Percentiles rank a stretch among this genome's conserved stretches.
Evolutionary conservation across 2,797 vertebrate species (phyloP).

Genomic region (Phrynocephalus guinanensis): DNA sequence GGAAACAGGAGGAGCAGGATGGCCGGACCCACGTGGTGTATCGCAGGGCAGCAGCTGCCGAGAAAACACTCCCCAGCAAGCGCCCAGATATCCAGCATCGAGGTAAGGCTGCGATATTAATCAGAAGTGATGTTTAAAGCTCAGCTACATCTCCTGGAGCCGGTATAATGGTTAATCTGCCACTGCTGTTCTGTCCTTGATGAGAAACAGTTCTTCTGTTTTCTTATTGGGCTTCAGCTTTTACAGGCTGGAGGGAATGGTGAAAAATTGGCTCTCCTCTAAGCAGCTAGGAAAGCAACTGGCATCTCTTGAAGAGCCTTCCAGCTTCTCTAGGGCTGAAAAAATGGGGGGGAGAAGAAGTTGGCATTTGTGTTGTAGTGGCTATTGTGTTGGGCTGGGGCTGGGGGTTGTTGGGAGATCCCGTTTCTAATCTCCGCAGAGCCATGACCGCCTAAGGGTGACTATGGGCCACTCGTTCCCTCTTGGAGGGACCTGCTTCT

Average conservation of each 20-base stretch:
- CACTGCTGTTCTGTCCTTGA: conserved; percentile 12
- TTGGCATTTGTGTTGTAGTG: neutral
- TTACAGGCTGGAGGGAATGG: neutral
- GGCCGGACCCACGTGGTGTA: conserved; percentile 94
- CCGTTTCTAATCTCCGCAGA: no score
- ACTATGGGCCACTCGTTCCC: neutral
- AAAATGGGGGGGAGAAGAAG: neutral
- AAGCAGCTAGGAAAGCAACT: neutral
- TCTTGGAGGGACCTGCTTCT: no score
- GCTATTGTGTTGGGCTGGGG: neutral
- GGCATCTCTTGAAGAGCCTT: neutral
- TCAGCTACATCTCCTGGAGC: neutral
- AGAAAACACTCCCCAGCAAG: conserved; percentile 74
- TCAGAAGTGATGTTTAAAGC: neutral
- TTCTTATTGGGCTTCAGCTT: neutral
- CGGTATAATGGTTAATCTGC: rapidly evolving
- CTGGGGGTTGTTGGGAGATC: no score
- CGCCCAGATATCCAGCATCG: conserved; percentile 77
- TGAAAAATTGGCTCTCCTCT: rapidly evolving
- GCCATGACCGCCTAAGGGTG: neutral
- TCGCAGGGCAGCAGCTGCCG: conserved; percentile 86
- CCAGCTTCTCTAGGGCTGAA: neutral
- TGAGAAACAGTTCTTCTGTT: neutral
- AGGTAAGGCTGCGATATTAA: conserved; percentile 82
- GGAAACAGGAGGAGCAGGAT: conserved; percentile 78